Evolutionary conservation across 2,113 vertebrate species (phyloP).

Genomic region (Nothobranchius furzeri): DNA sequence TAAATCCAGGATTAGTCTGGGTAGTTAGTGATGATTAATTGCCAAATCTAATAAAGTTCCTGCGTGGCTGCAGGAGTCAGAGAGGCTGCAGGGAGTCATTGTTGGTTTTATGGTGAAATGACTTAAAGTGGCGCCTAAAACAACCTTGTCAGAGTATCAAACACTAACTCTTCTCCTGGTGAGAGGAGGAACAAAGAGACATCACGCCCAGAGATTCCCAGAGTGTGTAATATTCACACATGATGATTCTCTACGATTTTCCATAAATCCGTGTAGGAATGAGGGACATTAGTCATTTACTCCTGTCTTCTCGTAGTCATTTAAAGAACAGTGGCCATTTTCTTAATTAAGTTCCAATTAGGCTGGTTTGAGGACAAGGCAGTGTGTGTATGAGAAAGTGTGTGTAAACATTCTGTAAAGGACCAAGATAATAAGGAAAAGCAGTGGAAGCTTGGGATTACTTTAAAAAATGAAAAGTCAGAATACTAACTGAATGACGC

Average conservation of each 20-base stretch:
- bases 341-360: too few species aligned
- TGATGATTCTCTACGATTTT: slow-evolving; percentile 55
- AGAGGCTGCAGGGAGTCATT: slow-evolving; percentile 65
- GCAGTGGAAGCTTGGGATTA: too few species aligned
- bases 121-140: slow-evolving; percentile 67
- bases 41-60: slow-evolving; percentile 75
- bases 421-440: too few species aligned
- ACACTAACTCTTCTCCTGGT: slow-evolving; percentile 46
- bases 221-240: slow-evolving; percentile 56
- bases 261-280: slow-evolving; percentile 63
- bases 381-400: too few species aligned
- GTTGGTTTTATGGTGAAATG: slow-evolving; percentile 72
- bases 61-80: slow-evolving; percentile 49
- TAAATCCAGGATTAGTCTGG: slow-evolving; percentile 73
- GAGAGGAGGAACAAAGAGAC: slow-evolving; percentile 69
- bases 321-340: too few species aligned
- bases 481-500: too few species aligned
- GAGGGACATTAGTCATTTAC: slow-evolving; percentile 62
- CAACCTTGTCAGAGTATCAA: slow-evolving; percentile 56
- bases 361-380: slow-evolving; percentile 1
- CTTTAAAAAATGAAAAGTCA: too few species aligned
- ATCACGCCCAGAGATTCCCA: slow-evolving; percentile 58
- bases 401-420: too few species aligned
- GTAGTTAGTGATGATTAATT: slow-evolving; percentile 78
- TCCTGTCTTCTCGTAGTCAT: slow-evolving; percentile 53